Evolutionary conservation across 2,888 invertebrate species (phyloP), one percentile per base, ranked within the genome.

Genomic region (Morinoia aosen): DNA sequence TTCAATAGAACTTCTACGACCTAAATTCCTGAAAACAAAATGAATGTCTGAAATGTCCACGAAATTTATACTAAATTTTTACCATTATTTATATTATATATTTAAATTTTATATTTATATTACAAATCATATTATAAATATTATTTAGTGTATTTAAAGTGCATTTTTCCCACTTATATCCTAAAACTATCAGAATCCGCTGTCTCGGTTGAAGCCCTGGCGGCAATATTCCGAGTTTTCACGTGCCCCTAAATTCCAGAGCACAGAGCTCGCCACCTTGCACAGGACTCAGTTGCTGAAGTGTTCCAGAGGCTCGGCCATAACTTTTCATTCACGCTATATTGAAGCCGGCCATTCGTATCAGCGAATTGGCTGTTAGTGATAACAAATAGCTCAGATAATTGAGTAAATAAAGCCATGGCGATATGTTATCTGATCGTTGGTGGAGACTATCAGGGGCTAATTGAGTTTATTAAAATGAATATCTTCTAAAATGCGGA

Each of bases 401-500:
- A 93, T 93, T 93, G 93, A 93, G 93, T 57, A 57, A 93, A 93
- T 93, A 93, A 93, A 93, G 93, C 48, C 57, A 56, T 56, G 93
- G 93, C 57, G 19, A 93, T 93, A 56, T 93, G 93, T 93, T 93
- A 93, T 93, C 93, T 57, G 93, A 4, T 93, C 48, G 57, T 93
- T 12, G 7, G 93, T 33, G 11, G n/a, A 57, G 93, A 33, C 57
- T 93, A 93, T 93, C 93, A 57, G 93, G 10, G 57, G 93, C 93
- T 93, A 93, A 93, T 93, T 93, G 93, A 48, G 48, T 93, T 93
- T 56, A 93, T 93, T 57, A 48, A 93, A 93, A 93, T 93, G 33
- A 93, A 93, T 57, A 57, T 33, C 25, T 33, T 48, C 11, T 57
- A 12, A 93, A 93, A 57, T 93, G 16, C 2, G n/a, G 58, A 3